These are phyloP conservation scores for Proisotoma minuta DNA, from an alignment of 2,888 invertebrate genomes.

Conservation along the genomic window DNA sequence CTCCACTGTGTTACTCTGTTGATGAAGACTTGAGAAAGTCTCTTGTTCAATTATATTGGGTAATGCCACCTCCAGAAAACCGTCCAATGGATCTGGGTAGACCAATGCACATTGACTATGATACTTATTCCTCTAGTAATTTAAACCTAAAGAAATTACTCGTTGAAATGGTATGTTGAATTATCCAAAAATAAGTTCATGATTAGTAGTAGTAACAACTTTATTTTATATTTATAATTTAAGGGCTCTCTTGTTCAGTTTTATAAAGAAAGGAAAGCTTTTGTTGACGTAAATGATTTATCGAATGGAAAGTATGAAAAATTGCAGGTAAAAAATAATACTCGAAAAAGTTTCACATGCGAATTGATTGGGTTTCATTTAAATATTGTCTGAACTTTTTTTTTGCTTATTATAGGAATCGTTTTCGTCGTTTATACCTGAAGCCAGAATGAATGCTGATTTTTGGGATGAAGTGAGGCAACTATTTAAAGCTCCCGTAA, in stretches of 20 bases:
- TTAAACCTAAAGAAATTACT: slow-evolving; percentile 43
- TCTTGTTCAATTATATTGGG: slow-evolving; percentile 83
- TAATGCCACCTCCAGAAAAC: slow-evolving; percentile 90
- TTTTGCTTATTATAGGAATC: slow-evolving; percentile 33
- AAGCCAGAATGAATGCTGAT: slow-evolving; percentile 38
- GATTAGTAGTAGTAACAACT: neutral
- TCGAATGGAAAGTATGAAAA: slow-evolving; percentile 41
- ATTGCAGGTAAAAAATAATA: slow-evolving; percentile 37
- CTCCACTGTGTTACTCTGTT: slow-evolving; percentile 65
- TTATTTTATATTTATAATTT: neutral
- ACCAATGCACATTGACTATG: slow-evolving; percentile 81
- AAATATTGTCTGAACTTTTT: too few relatives aligned
- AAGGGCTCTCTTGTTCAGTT: slow-evolving; percentile 43
- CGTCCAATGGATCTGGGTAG: slow-evolving; percentile 86
- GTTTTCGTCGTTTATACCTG: slow-evolving; percentile 42
- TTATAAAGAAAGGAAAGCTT: slow-evolving; percentile 44
- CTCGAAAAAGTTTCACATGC: too few relatives aligned
- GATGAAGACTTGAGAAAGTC: slow-evolving; percentile 64
- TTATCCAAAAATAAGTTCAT: neutral
- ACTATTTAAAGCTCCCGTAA: slow-evolving; percentile 20
- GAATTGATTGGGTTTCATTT: too few relatives aligned
- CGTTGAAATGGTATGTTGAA: slow-evolving; percentile 35
- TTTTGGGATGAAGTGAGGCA: slow-evolving; percentile 46
- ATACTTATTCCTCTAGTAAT: slow-evolving; percentile 38
- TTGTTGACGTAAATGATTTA: slow-evolving; percentile 45